Percentiles rank a stretch among this genome's conserved stretches.
phyloP scores from a whole-genome alignment of 1,140 invertebrate species.

The Sycophaga agraensis region DNA sequence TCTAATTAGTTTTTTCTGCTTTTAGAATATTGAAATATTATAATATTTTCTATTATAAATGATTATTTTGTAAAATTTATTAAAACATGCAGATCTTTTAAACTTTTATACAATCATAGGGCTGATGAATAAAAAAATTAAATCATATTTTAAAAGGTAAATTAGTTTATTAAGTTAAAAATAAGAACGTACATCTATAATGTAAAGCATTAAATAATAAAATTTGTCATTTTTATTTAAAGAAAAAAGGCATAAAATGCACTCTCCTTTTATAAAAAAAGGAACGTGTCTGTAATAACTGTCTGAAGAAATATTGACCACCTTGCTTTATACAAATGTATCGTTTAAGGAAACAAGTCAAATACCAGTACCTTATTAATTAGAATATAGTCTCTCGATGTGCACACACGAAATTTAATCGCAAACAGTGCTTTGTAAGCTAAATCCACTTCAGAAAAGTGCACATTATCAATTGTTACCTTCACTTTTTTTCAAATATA shows the following conservation, averaged over 20 bases:
- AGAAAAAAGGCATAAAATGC: too few relatives aligned
- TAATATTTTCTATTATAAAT: too few relatives aligned
- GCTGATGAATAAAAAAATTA: neutral
- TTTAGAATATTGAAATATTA: too few relatives aligned
- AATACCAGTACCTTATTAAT: neutral
- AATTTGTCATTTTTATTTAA: too few relatives aligned
- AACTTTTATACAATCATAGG: too few relatives aligned
- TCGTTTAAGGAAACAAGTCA: neutral
- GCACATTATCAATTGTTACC: neutral
- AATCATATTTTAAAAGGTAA: neutral
- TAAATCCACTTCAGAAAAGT: slow-evolving; percentile 13
- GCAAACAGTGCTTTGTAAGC: slow-evolving; percentile 18
- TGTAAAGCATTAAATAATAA: slow-evolving; percentile 26
- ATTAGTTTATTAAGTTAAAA: slow-evolving; percentile 27
- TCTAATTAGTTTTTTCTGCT: too few relatives aligned
- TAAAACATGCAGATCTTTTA: too few relatives aligned
- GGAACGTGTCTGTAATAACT: neutral
- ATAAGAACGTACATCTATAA: slow-evolving; percentile 22
- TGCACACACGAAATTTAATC: slow-evolving; percentile 13
- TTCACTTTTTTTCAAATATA: slow-evolving; percentile 6
- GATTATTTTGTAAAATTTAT: too few relatives aligned
- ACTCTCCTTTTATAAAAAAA: neutral
- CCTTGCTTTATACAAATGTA: too few relatives aligned
- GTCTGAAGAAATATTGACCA: too few relatives aligned
- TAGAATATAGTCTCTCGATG: too few relatives aligned